Base-by-base conservation (phyloP, 23 tunicate species). In the Oikopleura dioica region DNA sequence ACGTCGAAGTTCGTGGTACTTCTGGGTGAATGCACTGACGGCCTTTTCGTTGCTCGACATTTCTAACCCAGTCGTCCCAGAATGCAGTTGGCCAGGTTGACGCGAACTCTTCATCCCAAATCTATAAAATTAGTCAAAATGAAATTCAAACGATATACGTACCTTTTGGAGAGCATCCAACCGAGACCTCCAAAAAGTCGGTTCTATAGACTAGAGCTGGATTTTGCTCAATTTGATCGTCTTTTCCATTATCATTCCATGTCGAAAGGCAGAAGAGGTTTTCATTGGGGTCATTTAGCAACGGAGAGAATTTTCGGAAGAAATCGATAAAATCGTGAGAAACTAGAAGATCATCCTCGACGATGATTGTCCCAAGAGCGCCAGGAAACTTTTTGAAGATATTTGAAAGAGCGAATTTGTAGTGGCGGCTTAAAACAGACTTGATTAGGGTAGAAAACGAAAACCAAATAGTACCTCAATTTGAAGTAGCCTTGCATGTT, bases 1-100 rank as follows among this genome's bases (percentile, higher is more conserved):
- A 92, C 21, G 99, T 92, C 68, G 79, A 88, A 1, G 99, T 86
- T 38, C 99, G 78, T 0, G 95, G 78, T 1, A 92, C 67, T 69
- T 92, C 99, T 1, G 99, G 99, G 34, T 95, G 37, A 35, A 92
- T 83, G 77, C 99, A 92, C 34, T 86, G 38, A 35, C 99, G 76
- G 34, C 68, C 81, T 33, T 80, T 77, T 28, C 94, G 79, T 76
- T 92, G 99, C 0, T 29, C 38, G 0, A 88, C 85, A n/a, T 83
- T 75, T 33, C 99, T 80, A 37, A 92, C 37, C 99, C 99, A 92
- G 80, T 92, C 99, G 58, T 92, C 99, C 99, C 99, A 92, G 68
- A 82, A 92, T 4, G 88, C 83, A 5, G 35, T 50, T 1, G 99
- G 99, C 99, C 99, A 92, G 50, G 83, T 86, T 28, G 82, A 37